A percentile compares a stretch with the other conserved stretches of the same genome.
These are phyloP conservation scores for Coilia nasus DNA, from an alignment of 2,797 vertebrate species.

Conservation along the genomic window DNA sequence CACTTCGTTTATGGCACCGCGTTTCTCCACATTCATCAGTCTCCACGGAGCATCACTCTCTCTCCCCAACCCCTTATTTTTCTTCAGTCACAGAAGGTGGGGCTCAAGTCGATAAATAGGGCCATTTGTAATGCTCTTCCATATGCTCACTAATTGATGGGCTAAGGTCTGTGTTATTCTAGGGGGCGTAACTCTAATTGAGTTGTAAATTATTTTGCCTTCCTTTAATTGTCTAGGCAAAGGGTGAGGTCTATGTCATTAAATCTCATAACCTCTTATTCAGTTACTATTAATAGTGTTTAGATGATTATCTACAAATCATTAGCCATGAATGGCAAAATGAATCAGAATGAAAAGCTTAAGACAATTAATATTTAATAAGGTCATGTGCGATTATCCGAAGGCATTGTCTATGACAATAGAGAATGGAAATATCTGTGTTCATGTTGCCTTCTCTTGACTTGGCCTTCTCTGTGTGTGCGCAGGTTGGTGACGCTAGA, in stretches of 20 bases:
- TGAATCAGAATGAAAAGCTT: not conserved
- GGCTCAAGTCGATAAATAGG: not conserved
- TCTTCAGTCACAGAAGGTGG: not conserved
- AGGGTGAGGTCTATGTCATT: not conserved
- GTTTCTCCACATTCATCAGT: slow-evolving; percentile 38
- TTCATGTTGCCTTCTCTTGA: not conserved
- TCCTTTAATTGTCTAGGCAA: not conserved
- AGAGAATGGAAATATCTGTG: not conserved
- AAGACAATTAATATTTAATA: not conserved
- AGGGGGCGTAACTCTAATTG: not conserved
- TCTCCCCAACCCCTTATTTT: not conserved
- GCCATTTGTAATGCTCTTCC: not conserved
- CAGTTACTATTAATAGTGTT: not conserved
- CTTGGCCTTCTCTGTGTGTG: slow-evolving; percentile 7
- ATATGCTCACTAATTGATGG: not conserved
- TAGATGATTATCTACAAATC: not conserved
- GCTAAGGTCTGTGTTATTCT: not conserved
- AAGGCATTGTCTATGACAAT: not conserved
- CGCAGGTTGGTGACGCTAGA: slow-evolving; percentile 95
- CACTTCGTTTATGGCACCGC: not conserved
- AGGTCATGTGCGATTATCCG: not conserved
- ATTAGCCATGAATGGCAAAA: not conserved
- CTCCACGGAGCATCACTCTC: slow-evolving; percentile 1
- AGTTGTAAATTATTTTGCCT: not conserved
- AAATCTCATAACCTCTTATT: not conserved